phyloP scores from a whole-genome alignment of 2,888 invertebrate species.

The Ennomos fuscantarius region DNA sequence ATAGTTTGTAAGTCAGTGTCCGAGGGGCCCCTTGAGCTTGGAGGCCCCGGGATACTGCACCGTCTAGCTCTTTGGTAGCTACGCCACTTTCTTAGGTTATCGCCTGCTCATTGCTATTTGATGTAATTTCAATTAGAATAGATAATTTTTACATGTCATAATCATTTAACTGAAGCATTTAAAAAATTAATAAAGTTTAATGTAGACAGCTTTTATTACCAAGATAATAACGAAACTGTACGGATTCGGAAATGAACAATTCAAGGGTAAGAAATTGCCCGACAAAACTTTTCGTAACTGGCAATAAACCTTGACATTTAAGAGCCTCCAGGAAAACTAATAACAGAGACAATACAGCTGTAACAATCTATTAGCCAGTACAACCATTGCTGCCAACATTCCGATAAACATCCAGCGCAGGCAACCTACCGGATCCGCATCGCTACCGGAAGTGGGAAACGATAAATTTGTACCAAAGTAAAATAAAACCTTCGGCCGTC shows the following conservation, averaged over 20 bases:
- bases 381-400: conserved; percentile 25
- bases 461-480: conserved; percentile 70
- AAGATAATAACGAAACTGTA: too few species aligned
- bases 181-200: too few species aligned
- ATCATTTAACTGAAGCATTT: too few species aligned
- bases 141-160: too few species aligned
- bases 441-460: conserved; percentile 61
- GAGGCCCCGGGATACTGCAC: too few species aligned
- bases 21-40: too few species aligned
- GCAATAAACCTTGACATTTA: conserved; percentile 32
- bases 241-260: not conserved
- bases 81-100: too few species aligned
- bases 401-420: conserved; percentile 53
- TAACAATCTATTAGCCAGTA: conserved; percentile 37
- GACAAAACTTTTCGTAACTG: conserved; percentile 4
- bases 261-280: conserved; percentile 8
- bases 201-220: too few species aligned
- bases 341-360: conserved; percentile 36
- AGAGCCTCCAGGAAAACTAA: conserved; percentile 23
- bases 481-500: conserved; percentile 69
- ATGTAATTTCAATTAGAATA: too few species aligned
- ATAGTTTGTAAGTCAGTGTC: too few species aligned
- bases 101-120: too few species aligned
- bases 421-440: conserved; percentile 30
- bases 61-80: too few species aligned